These are phyloP conservation scores for Ceratosolen fusciceps DNA, from an alignment of 1,140 invertebrate species.

Conservation along the genomic window DNA sequence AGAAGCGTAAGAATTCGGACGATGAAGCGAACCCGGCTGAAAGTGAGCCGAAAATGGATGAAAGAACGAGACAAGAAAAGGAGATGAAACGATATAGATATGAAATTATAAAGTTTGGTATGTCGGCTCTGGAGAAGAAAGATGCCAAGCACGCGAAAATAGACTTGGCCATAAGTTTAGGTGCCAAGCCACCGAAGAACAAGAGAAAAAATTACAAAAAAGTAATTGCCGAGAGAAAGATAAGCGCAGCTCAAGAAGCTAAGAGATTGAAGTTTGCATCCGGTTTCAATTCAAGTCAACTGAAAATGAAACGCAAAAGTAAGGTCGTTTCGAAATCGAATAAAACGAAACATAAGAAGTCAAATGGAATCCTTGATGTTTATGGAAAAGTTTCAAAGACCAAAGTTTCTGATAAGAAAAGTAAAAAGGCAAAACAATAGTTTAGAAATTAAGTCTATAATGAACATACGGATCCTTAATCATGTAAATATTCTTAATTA, in stretches of 20 bases:
- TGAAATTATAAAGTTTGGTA: constrained; percentile 79
- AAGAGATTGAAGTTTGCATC: constrained; percentile 62
- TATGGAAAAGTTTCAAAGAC: constrained; percentile 57
- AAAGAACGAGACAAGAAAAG: constrained; percentile 64
- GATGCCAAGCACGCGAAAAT: constrained; percentile 75
- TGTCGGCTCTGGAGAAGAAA: constrained; percentile 73
- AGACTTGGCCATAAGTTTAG: constrained; percentile 75
- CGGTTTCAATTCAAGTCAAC: constrained; percentile 69
- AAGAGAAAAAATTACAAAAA: constrained; percentile 74
- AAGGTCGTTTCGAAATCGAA: constrained; percentile 50
- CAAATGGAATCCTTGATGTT: constrained; percentile 53
- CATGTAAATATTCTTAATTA: neutral
- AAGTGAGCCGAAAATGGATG: constrained; percentile 41
- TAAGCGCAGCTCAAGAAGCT: constrained; percentile 64
- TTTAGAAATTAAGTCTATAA: constrained; percentile 16
- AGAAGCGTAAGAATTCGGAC: constrained; percentile 28
- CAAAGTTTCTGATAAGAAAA: constrained; percentile 41
- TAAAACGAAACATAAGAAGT: constrained; percentile 36
- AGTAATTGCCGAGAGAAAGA: constrained; percentile 65
- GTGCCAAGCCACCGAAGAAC: constrained; percentile 76
- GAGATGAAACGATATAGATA: constrained; percentile 75
- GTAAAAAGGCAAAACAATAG: constrained; percentile 39
- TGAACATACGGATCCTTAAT: neutral
- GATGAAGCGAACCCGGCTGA: neutral
- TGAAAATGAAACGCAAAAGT: constrained; percentile 59